Evolutionary conservation across 2,888 invertebrate species (phyloP).

Genomic region (Chrysodeixis includens): DNA sequence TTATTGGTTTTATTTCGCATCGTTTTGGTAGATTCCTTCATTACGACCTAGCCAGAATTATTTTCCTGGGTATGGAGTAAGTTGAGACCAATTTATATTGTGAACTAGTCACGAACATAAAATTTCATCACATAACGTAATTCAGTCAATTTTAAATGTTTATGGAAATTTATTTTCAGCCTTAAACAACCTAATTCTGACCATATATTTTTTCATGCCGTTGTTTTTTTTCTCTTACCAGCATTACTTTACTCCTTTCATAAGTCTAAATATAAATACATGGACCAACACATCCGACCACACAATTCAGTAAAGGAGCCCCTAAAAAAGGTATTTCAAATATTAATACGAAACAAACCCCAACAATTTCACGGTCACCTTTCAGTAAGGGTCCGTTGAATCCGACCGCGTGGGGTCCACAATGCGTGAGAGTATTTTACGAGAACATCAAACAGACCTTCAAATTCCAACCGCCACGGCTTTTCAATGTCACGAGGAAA

Average conservation of each 20-base stretch:
- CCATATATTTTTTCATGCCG: too few relatives aligned
- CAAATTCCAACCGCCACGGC: slow-evolving; percentile 19
- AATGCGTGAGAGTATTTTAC: slow-evolving; percentile 38
- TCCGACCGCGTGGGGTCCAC: slow-evolving; percentile 18
- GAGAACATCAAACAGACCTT: slow-evolving; percentile 44
- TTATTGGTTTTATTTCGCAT: slow-evolving; percentile 45
- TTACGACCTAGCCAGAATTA: slow-evolving; percentile 17
- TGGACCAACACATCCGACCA: background rate
- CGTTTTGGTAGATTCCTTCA: slow-evolving; percentile 28
- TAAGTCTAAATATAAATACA: background rate
- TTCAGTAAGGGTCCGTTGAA: slow-evolving; percentile 16
- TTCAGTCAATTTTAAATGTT: too few relatives aligned
- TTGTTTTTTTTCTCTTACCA: too few relatives aligned
- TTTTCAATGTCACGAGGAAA: slow-evolving; percentile 49
- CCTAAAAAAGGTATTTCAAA: background rate
- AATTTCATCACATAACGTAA: too few relatives aligned
- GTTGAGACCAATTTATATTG: too few relatives aligned
- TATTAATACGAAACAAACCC: slow-evolving; percentile 12
- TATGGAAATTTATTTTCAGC: too few relatives aligned
- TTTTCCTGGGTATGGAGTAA: too few relatives aligned
- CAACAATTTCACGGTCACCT: slow-evolving; percentile 12
- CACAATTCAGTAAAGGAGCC: background rate
- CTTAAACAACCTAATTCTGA: too few relatives aligned
- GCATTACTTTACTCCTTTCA: too few relatives aligned
- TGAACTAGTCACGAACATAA: too few relatives aligned